Base-by-base conservation (phyloP, 2,113 vertebrate species). In the Neodontobutis hainanensis region DNA sequence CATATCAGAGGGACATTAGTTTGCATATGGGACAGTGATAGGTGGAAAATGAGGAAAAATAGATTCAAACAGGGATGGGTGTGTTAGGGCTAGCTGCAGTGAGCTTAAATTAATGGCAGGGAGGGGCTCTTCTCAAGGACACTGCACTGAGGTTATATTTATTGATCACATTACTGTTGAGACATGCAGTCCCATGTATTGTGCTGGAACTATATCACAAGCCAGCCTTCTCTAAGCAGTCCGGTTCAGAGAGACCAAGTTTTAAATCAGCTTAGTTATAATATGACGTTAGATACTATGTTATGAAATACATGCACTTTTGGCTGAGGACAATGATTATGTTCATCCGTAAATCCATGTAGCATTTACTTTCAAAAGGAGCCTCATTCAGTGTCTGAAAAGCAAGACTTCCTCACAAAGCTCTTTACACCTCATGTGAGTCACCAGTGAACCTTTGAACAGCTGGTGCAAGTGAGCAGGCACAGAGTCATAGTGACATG, bases 91-190 rank as follows among this genome's bases (percentile, higher is more conserved):
- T n/a, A 9, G 14, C 51, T 36, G 34, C 62, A 68, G 14, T 35
- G 68, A 82, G 51, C 51, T 43, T 45, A 53, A 70, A 76, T 58
- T 52, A 75, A 76, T 53, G 52, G 59, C 47, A 43, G 32, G 64
- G 78, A 68, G 67, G 52, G 51, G 70, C 50, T 59, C 71, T 34
- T 59, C 75, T 78, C 86, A 90, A 83, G 79, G 87, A 75, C 85
- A 80, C 61, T 61, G 55, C 58, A 70, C 65, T 65, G 60, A 83
- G 70, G 78, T 65, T 66, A 65, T 68, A 78, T 71, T 64, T 85
- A 87, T 88, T 78, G 82, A 87, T 85, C 46, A 27, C 27, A 51
- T 68, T 53, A 59, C 46, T 14, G 12, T 27, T 46, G 36, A 48
- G 42, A 67, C 60, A 74, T 6, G 65, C 69, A 52, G 42, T 44